Percentiles rank a stretch among this genome's conserved stretches.
These are phyloP conservation scores for Clarias magur DNA, from an alignment of 2,113 vertebrate species.

Conservation along the genomic window DNA sequence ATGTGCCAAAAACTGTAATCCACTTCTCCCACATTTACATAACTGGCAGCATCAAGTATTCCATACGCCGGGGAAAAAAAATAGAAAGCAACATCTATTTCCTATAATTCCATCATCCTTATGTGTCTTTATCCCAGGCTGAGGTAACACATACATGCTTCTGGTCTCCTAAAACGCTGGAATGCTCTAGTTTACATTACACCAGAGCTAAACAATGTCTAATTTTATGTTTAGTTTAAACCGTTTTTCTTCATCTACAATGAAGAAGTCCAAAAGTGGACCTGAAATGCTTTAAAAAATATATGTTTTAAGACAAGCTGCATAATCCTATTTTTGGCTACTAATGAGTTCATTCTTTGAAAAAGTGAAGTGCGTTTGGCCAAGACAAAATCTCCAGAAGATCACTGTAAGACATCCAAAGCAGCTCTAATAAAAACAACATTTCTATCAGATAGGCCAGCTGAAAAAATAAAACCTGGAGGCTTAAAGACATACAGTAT, in stretches of 20 bases:
- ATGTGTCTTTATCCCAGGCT: conserved; percentile 57
- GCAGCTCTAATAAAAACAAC: conserved; percentile 1
- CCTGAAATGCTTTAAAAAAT: background rate
- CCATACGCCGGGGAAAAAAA: conserved; percentile 38
- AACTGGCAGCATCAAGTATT: conserved; percentile 48
- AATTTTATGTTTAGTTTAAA: conserved; percentile 65
- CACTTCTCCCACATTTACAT: conserved; percentile 49
- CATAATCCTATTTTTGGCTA: conserved; percentile 1
- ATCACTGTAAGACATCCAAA: conserved; percentile 14
- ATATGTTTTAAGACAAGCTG: background rate
- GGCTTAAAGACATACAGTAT: background rate
- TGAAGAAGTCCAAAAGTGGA: conserved; percentile 62
- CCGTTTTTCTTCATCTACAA: conserved; percentile 64
- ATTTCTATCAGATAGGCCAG: background rate
- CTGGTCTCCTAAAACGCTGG: conserved; percentile 64
- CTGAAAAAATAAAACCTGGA: background rate
- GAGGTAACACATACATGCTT: conserved; percentile 61
- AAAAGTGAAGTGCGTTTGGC: background rate
- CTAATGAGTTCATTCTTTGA: conserved; percentile 25
- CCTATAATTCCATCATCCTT: conserved; percentile 55
- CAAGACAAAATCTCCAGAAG: conserved; percentile 17
- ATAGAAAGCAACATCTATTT: conserved; percentile 42
- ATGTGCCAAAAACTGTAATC: conserved; percentile 49
- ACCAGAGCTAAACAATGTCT: conserved; percentile 67
- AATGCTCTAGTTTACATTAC: conserved; percentile 70